These are phyloP conservation scores for Taeniopygia guttata DNA, from an alignment of 2,797 vertebrate species.

Conservation along the genomic window DNA sequence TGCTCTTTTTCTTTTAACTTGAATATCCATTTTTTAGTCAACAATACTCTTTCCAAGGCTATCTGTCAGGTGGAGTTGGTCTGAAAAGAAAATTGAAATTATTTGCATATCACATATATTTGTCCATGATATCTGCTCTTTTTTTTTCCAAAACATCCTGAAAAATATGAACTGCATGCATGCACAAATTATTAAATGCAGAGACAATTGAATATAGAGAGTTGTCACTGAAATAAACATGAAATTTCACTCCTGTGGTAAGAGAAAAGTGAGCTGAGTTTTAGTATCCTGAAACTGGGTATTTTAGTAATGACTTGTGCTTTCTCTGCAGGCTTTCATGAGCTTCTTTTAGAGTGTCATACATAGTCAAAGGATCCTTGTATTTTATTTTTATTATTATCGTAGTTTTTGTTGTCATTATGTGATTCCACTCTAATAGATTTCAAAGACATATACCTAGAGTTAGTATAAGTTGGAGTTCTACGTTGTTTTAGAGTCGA, in stretches of 20 bases:
- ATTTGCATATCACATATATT: neutral
- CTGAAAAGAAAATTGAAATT: neutral
- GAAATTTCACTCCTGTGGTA: neutral
- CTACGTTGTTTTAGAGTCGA: neutral
- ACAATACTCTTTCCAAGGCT: neutral
- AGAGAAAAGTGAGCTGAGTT: neutral
- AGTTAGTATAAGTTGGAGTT: neutral
- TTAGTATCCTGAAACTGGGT: neutral
- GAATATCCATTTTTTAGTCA: neutral
- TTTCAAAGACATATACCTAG: neutral
- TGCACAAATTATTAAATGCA: neutral
- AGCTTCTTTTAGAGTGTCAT: neutral
- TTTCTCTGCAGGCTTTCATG: neutral
- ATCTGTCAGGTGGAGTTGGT: neutral
- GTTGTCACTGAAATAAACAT: neutral
- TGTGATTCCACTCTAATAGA: neutral
- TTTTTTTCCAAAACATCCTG: neutral
- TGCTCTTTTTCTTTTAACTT: neutral
- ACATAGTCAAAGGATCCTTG: neutral
- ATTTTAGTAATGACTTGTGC: rapidly evolving
- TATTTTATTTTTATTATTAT: neutral
- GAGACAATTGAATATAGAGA: neutral
- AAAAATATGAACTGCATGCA: neutral
- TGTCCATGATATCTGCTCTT: neutral
- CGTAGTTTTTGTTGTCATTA: neutral